phyloP scores from a whole-genome alignment of 1,140 invertebrate species.

The Sarcophaga bullata region DNA sequence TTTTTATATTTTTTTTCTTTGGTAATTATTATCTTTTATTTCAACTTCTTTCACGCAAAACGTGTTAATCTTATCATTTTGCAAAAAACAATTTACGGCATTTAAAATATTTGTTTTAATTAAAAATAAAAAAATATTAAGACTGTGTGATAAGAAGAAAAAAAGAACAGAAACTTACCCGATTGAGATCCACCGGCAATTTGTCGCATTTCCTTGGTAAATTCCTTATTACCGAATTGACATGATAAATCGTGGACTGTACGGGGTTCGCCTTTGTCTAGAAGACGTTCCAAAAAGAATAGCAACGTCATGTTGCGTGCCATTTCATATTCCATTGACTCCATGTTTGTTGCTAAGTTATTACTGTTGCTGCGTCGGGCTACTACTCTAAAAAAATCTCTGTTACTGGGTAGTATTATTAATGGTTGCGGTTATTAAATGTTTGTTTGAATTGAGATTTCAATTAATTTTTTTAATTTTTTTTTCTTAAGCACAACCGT shows the following conservation, averaged over 20 bases:
- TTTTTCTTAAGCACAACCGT: conserved; percentile 29
- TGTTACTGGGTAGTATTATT: neutral
- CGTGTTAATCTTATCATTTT: too few relatives aligned
- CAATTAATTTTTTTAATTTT: neutral
- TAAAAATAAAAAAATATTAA: neutral
- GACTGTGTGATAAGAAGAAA: neutral
- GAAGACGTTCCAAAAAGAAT: conserved; percentile 93
- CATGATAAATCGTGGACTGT: conserved; percentile 96
- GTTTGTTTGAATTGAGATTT: neutral
- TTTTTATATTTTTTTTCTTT: too few relatives aligned
- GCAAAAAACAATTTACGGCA: too few relatives aligned
- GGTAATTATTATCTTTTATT: too few relatives aligned
- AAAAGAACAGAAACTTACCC: conserved; percentile 64
- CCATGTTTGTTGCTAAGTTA: conserved; percentile 71
- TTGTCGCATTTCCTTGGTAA: conserved; percentile 94
- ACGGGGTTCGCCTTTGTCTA: conserved; percentile 93
- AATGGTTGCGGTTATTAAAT: neutral
- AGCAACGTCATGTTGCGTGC: conserved; percentile 93
- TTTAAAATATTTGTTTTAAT: neutral
- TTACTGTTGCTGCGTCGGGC: neutral
- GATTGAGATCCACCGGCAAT: conserved; percentile 94
- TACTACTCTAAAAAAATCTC: neutral
- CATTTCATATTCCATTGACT: conserved; percentile 92
- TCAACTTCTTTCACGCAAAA: too few relatives aligned
- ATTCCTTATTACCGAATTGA: conserved; percentile 95